These are phyloP conservation scores for Stegodyphus mimosarum DNA, from an alignment of 1,140 invertebrate species.

Conservation along the genomic window DNA sequence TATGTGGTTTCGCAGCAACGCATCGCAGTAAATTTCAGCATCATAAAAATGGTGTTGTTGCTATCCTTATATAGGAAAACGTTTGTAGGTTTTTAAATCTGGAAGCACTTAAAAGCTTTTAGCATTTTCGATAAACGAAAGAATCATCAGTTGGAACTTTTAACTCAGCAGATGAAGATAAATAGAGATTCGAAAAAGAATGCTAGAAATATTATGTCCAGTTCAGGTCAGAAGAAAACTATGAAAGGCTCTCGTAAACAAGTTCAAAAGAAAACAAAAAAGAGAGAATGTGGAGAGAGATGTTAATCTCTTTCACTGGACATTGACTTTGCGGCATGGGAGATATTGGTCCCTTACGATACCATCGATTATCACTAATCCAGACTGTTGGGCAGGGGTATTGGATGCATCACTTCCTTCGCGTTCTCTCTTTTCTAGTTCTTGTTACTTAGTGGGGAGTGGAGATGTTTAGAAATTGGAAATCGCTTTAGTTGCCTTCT, in stretches of 20 bases:
- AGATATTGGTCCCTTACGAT: slow-evolving; percentile 24
- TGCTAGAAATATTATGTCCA: slow-evolving; percentile 10
- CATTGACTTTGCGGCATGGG: slow-evolving; percentile 47
- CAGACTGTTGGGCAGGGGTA: slow-evolving; percentile 24
- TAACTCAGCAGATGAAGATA: background rate
- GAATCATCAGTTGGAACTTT: background rate
- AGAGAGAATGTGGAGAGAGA: slow-evolving; percentile 20
- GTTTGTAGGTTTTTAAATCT: background rate
- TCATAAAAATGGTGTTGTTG: too few species aligned
- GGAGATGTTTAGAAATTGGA: slow-evolving; percentile 39
- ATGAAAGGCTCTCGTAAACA: background rate
- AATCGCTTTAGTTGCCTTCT: slow-evolving; percentile 46
- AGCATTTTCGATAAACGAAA: slow-evolving; percentile 4
- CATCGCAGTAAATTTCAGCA: too few species aligned
- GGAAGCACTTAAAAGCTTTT: background rate
- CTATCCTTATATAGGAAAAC: too few species aligned
- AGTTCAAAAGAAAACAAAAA: background rate
- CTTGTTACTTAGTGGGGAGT: slow-evolving; percentile 2
- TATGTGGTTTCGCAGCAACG: too few species aligned
- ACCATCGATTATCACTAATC: slow-evolving; percentile 48
- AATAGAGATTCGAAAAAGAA: background rate
- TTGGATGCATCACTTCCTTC: slow-evolving; percentile 26
- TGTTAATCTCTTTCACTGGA: slow-evolving; percentile 53
- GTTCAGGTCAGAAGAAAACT: slow-evolving; percentile 1
- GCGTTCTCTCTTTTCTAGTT: background rate